Evolutionary conservation across 2,113 vertebrate species (phyloP).

Genomic region (Eretmochelys imbricata): DNA sequence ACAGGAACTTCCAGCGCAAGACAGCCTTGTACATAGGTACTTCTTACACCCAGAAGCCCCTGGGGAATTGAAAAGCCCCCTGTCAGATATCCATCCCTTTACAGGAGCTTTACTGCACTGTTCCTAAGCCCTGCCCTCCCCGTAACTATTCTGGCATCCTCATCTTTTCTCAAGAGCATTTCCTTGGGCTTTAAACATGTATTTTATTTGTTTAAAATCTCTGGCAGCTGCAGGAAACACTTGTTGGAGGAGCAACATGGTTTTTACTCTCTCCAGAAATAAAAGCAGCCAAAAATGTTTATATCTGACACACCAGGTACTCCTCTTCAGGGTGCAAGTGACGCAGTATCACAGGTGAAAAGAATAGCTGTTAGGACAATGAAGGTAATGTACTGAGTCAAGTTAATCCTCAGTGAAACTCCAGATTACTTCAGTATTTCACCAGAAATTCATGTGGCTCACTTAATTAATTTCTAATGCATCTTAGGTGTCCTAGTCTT

Average conservation of each 20-base stretch:
- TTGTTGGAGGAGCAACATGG: fast-evolving
- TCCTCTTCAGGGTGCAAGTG: background rate
- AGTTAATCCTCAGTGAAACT: background rate
- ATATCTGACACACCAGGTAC: background rate
- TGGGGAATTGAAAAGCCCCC: background rate
- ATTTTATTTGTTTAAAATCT: fast-evolving
- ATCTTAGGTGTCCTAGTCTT: background rate
- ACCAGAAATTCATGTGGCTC: background rate
- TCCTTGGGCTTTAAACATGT: fast-evolving
- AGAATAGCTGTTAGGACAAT: background rate
- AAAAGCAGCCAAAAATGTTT: background rate
- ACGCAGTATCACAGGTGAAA: background rate
- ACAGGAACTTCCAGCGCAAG: background rate
- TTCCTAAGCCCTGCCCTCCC: background rate
- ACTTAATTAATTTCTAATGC: background rate
- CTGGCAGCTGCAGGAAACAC: fast-evolving
- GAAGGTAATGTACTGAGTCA: background rate
- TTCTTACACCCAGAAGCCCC: background rate
- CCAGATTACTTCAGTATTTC: background rate
- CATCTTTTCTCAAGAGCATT: background rate
- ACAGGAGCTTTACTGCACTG: background rate
- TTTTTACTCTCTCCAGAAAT: background rate
- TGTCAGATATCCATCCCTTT: background rate
- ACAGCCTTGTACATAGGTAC: too few species aligned
- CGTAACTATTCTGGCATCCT: background rate